Evolutionary conservation across 2,888 invertebrate genomes (phyloP).

Genomic region (Tetragnatha montana): DNA sequence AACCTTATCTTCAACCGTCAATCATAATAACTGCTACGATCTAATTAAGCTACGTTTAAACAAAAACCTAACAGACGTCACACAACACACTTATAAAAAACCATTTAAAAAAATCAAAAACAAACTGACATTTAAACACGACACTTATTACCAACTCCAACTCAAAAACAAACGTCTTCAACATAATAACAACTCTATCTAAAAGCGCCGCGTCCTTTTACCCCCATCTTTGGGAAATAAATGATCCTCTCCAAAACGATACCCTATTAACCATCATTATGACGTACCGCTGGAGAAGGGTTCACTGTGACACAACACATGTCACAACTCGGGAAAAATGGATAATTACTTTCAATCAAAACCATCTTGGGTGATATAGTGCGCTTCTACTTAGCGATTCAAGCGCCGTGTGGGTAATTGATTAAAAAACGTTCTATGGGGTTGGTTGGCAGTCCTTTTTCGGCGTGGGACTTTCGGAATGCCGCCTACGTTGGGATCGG

Average conservation of each 20-base stretch:
- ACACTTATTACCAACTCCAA: not conserved
- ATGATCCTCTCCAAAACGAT: not conserved
- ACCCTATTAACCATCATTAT: not conserved
- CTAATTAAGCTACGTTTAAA: no score
- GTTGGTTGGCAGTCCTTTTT: not conserved
- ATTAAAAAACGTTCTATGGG: slow-evolving; percentile 32
- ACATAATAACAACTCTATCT: no score
- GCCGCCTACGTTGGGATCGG: not conserved
- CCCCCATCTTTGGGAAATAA: not conserved
- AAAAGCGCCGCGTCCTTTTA: not conserved
- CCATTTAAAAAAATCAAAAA: no score
- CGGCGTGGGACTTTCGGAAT: slow-evolving; percentile 8
- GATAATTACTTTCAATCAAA: slow-evolving; percentile 34
- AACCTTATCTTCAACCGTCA: no score
- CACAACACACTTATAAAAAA: no score
- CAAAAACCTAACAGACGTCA: no score
- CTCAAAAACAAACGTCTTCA: not conserved
- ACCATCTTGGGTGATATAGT: slow-evolving; percentile 17
- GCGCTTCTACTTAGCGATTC: slow-evolving; percentile 4
- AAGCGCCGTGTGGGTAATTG: slow-evolving; percentile 22
- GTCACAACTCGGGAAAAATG: not conserved
- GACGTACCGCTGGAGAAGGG: not conserved
- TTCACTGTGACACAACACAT: not conserved
- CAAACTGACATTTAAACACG: not conserved
- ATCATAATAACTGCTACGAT: no score